phyloP scores from a whole-genome alignment of 2,888 invertebrate species.

The Lycaena phlaeas region DNA sequence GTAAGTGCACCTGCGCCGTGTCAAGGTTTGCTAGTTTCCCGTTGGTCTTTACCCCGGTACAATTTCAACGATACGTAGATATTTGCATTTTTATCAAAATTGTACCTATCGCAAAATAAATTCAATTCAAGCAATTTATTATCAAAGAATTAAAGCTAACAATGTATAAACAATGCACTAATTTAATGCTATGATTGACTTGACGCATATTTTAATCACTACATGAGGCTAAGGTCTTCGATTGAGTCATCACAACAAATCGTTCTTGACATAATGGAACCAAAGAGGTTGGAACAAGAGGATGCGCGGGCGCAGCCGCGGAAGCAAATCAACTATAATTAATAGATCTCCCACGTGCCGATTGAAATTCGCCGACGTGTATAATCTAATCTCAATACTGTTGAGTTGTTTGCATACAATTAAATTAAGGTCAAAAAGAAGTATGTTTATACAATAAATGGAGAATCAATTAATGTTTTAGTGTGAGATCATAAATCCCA shows the following conservation, averaged over 20 bases:
- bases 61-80: background rate
- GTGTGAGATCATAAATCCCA: too few species aligned
- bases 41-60: constrained; percentile 11
- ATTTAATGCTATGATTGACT: constrained; percentile 10
- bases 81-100: too few species aligned
- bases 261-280: constrained; percentile 17
- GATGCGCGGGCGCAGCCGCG: constrained; percentile 34
- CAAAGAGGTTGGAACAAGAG: constrained; percentile 16
- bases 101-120: too few species aligned
- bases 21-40: constrained; percentile 16
- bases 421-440: constrained; percentile 9
- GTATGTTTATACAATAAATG: background rate
- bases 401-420: constrained; percentile 9
- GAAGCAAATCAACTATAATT: constrained; percentile 32
- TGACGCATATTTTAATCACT: too few species aligned
- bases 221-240: constrained; percentile 1
- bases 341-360: constrained; percentile 42
- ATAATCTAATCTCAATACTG: constrained; percentile 20
- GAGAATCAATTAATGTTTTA: too few species aligned
- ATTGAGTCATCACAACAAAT: constrained; percentile 20
- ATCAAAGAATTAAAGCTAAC: too few species aligned
- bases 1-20: constrained; percentile 16
- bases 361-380: constrained; percentile 32
- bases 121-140: too few species aligned
- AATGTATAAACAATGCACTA: constrained; percentile 2